Evolutionary conservation across 2,113 vertebrate species (phyloP).

Genomic region (Xiphorhynchus elegans): DNA sequence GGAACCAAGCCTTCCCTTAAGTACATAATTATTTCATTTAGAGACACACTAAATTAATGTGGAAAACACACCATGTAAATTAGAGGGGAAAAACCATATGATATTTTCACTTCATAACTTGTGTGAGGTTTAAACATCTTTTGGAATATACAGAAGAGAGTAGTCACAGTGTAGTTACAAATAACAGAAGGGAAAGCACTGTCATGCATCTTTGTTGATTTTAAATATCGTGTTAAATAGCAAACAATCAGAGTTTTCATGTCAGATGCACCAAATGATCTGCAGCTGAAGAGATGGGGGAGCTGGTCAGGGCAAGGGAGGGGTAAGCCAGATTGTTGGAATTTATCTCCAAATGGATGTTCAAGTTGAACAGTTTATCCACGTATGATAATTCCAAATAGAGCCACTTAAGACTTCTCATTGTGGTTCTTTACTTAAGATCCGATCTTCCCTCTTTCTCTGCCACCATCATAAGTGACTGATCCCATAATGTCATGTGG

Average conservation of each 20-base stretch:
- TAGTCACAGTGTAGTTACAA: background rate
- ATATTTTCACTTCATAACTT: constrained; percentile 12
- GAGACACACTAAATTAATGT: background rate
- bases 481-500: background rate
- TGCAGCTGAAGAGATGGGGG: background rate
- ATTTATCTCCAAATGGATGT: background rate
- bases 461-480: background rate
- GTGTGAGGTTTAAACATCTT: constrained; percentile 30
- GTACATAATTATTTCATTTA: background rate
- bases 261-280: background rate
- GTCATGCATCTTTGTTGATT: constrained; percentile 29
- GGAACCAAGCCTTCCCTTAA: background rate
- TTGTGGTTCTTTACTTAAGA: background rate
- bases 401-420: background rate
- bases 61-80: background rate
- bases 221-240: background rate
- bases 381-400: background rate
- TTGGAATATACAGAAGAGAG: background rate
- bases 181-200: constrained; percentile 37
- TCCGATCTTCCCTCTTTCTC: background rate
- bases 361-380: background rate
- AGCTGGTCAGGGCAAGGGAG: background rate
- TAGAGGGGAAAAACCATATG: constrained; percentile 40
- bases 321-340: background rate
- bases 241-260: background rate